These are phyloP conservation scores for Hippolais icterina DNA, from an alignment of 2,113 vertebrate species.

Conservation along the genomic window DNA sequence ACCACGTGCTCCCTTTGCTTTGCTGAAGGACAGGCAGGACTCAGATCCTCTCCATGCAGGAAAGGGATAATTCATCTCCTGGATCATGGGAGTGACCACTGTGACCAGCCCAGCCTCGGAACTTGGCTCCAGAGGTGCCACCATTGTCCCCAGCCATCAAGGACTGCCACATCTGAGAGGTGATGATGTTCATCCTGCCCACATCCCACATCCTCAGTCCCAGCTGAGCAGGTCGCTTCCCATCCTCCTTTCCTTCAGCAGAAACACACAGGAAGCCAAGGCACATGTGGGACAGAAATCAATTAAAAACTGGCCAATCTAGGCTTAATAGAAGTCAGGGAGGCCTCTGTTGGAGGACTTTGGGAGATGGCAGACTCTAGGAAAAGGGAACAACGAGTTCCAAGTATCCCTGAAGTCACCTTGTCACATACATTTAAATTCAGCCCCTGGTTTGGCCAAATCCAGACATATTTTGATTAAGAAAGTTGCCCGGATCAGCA, in stretches of 20 bases:
- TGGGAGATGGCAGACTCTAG: not conserved
- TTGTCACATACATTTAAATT: not conserved
- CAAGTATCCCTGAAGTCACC: not conserved
- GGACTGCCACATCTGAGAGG: not conserved
- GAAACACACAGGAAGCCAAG: not conserved
- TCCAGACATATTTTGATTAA: accelerated
- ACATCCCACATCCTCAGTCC: accelerated
- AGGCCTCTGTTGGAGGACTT: not conserved
- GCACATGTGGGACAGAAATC: accelerated
- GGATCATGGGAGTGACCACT: accelerated
- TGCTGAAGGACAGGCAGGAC: not conserved
- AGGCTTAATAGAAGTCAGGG: not conserved
- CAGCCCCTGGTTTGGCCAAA: not conserved
- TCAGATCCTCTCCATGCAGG: not conserved
- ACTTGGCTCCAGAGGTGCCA: not conserved
- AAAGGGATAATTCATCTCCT: accelerated
- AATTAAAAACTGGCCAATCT: not conserved
- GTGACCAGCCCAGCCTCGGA: not conserved
- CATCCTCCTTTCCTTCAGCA: not conserved
- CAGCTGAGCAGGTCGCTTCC: not conserved
- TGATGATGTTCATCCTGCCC: not conserved
- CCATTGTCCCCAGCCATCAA: accelerated
- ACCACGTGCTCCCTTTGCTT: accelerated
- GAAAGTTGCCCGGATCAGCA: not conserved
- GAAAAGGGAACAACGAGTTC: accelerated